A percentile compares a stretch with the other conserved stretches of the same genome.
phyloP scores from a whole-genome alignment of 2,888 invertebrate genomes.

The Chloroclystis v-ata region DNA sequence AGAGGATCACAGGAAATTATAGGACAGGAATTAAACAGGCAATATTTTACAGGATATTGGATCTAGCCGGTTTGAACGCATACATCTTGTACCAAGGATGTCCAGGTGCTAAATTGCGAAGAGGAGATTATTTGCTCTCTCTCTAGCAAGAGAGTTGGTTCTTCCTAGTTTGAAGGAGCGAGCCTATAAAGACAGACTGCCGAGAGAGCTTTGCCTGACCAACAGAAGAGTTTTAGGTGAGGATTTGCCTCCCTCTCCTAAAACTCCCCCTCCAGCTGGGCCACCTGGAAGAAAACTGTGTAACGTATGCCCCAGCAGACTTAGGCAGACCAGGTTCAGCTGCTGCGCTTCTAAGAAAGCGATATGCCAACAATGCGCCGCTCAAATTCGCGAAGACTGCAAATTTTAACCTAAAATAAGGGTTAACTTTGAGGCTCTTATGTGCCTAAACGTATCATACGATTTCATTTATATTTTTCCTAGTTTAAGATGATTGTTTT shows the following conservation, averaged over 20 bases:
- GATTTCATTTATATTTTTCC: not conserved
- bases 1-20: not conserved
- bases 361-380: not conserved
- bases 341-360: not conserved
- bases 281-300: not conserved
- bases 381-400: slow-evolving; percentile 17
- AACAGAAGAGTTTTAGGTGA: slow-evolving; percentile 1
- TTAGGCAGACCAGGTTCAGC: not conserved
- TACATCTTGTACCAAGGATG: too few relatives aligned
- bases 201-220: not conserved
- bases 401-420: not conserved
- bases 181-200: not conserved
- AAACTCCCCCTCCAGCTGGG: not conserved
- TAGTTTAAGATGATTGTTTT: not conserved
- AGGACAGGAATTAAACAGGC: too few relatives aligned
- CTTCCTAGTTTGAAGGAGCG: too few relatives aligned
- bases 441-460: not conserved
- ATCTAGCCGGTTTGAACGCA: too few relatives aligned
- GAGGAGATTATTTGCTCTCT: too few relatives aligned
- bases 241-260: not conserved
- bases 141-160: too few relatives aligned
- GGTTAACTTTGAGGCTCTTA: not conserved
- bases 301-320: not conserved
- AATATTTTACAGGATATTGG: too few relatives aligned
- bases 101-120: too few relatives aligned